These are phyloP conservation scores for Drosophila kepulauana DNA, from an alignment of 1,140 invertebrate genomes.

Conservation along the genomic window DNA sequence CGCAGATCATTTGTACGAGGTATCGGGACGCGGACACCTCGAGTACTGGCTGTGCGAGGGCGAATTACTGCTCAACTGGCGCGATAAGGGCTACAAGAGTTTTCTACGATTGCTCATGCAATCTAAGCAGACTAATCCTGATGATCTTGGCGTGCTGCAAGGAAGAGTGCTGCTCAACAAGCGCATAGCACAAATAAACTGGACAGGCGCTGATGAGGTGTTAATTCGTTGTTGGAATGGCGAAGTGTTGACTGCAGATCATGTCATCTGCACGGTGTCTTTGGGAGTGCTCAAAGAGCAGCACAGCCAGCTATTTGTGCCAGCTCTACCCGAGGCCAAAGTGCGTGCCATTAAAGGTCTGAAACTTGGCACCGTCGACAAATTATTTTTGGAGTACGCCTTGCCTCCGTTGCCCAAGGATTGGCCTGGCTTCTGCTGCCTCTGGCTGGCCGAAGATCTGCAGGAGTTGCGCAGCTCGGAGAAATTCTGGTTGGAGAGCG, in stretches of 20 bases:
- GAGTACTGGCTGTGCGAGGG: conserved; percentile 88
- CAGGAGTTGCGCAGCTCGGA: conserved; percentile 62
- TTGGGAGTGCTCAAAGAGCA: conserved; percentile 89
- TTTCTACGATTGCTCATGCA: conserved; percentile 87
- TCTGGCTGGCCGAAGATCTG: conserved; percentile 86
- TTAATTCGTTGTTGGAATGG: conserved; percentile 87
- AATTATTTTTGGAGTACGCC: conserved; percentile 90
- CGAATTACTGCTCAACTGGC: conserved; percentile 87
- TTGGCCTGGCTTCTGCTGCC: conserved; percentile 85
- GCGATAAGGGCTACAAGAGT: conserved; percentile 87
- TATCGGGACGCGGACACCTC: conserved; percentile 86
- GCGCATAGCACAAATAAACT: conserved; percentile 86
- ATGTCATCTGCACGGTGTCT: conserved; percentile 89
- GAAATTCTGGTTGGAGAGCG: conserved; percentile 87
- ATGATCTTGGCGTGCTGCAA: conserved; percentile 64
- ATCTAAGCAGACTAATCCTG: conserved; percentile 3
- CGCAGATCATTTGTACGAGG: conserved; percentile 87
- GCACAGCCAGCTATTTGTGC: conserved; percentile 87
- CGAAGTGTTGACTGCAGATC: conserved; percentile 87
- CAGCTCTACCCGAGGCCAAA: conserved; percentile 87
- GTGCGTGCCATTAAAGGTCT: conserved; percentile 88
- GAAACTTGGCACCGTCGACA: conserved; percentile 90
- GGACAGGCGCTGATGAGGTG: conserved; percentile 59
- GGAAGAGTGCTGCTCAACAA: conserved; percentile 85
- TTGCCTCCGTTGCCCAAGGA: conserved; percentile 88